These are phyloP conservation scores for Chaetophractus vellerosus DNA, from an alignment of 2,797 vertebrate genomes.

Conservation along the genomic window DNA sequence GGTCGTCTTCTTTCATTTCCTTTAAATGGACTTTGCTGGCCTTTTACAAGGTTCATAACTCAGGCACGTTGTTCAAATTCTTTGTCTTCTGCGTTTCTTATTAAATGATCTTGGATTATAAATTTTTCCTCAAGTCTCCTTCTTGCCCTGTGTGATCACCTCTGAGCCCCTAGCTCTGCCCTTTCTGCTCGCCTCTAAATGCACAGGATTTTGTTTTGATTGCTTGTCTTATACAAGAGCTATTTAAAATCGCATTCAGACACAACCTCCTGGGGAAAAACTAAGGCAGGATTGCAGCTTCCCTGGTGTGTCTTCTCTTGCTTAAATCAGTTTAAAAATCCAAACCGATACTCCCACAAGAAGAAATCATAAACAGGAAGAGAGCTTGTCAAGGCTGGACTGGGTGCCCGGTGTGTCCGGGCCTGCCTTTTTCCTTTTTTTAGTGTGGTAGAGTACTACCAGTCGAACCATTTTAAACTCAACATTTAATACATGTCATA, in stretches of 20 bases:
- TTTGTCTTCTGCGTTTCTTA: not conserved
- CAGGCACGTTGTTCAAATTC: not conserved
- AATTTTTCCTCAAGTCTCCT: not conserved
- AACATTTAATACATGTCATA: no score
- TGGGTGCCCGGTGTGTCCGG: no score
- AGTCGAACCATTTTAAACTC: no score
- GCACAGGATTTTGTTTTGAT: not conserved
- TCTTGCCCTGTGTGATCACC: not conserved
- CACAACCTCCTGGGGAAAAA: not conserved
- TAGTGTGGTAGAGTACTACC: no score
- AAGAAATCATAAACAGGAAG: not conserved
- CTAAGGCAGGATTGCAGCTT: not conserved
- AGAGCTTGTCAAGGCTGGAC: not conserved
- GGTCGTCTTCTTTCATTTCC: not conserved
- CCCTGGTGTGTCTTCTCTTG: not conserved
- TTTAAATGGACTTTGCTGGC: not conserved
- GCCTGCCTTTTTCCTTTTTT: no score
- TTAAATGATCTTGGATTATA: not conserved
- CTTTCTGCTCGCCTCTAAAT: not conserved
- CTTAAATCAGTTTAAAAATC: not conserved
- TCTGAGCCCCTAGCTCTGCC: fast-evolving
- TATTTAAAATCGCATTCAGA: not conserved
- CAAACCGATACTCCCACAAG: not conserved
- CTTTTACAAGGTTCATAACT: not conserved
- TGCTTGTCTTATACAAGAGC: not conserved